phyloP scores from a whole-genome alignment of 2,797 vertebrate species.

The Linurgus olivaceus region DNA sequence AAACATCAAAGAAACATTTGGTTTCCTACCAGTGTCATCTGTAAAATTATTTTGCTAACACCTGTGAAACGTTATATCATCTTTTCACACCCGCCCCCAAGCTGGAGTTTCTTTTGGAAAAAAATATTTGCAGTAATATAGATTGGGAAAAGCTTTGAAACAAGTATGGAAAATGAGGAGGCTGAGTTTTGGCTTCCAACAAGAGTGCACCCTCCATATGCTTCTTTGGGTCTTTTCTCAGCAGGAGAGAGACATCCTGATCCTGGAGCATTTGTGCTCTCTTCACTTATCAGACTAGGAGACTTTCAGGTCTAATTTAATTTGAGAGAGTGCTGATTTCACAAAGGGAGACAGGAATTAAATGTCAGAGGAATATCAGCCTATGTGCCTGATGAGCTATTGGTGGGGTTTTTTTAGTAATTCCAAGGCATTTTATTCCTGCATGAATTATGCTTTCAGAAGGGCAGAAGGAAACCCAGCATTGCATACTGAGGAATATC shows the following conservation, averaged over 20 bases:
- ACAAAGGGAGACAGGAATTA: not conserved
- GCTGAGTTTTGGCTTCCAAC: not conserved
- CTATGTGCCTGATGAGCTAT: not conserved
- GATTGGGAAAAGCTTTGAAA: not conserved
- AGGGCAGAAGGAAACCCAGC: not conserved
- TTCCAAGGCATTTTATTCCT: not conserved
- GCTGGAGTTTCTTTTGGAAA: not conserved
- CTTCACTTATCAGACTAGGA: not conserved
- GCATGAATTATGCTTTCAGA: not conserved
- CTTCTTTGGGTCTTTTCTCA: not conserved
- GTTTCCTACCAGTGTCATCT: not conserved
- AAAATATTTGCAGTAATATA: not conserved
- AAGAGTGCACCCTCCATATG: not conserved
- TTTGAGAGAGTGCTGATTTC: not conserved
- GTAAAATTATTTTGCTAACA: not conserved
- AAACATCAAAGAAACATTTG: not conserved
- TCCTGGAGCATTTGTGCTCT: not conserved
- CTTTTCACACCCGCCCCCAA: not conserved
- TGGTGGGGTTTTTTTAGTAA: not conserved
- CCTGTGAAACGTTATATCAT: not conserved
- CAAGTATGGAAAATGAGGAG: not conserved
- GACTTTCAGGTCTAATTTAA: constrained; percentile 34
- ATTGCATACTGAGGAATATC: not conserved
- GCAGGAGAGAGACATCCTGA: not conserved
- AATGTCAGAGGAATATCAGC: not conserved